A percentile compares a stretch with the other conserved stretches of the same genome.
Conservation (phyloP, 2,888 invertebrate genomes). For the Clistopyga incitator region DNA sequence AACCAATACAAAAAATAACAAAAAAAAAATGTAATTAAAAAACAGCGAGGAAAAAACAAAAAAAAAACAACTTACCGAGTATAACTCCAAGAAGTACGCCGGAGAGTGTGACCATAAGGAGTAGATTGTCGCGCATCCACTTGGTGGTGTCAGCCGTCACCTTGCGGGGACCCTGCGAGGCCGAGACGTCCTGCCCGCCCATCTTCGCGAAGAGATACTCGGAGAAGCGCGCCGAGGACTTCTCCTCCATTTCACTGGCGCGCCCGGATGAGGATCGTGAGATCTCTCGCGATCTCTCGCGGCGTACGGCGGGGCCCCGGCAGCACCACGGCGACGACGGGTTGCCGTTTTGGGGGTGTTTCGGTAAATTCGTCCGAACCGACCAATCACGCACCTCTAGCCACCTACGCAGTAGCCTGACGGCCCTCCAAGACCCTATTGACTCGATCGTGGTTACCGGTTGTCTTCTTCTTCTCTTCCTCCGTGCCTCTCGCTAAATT, state of each 20-base stretch:
- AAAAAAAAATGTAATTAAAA: too few relatives aligned
- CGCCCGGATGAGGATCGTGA: conserved; percentile 74
- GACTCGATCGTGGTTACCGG: conserved; percentile 80
- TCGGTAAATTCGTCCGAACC: conserved; percentile 82
- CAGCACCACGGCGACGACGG: conserved; percentile 83
- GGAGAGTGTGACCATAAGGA: conserved; percentile 91
- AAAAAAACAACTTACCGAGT: conserved; percentile 87
- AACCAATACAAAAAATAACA: too few relatives aligned
- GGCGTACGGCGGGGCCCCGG: conserved; percentile 83
- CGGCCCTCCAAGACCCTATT: conserved; percentile 78
- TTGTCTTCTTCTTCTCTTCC: conserved; percentile 44
- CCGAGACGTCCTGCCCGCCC: conserved; percentile 86
- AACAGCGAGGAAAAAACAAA: too few relatives aligned
- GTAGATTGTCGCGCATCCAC: conserved; percentile 91
- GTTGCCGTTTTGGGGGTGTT: conserved; percentile 84
- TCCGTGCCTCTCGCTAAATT: conserved; percentile 1
- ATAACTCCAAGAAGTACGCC: conserved; percentile 92
- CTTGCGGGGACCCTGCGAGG: conserved; percentile 87
- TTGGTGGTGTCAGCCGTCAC: conserved; percentile 87
- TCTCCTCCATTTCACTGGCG: conserved; percentile 83
- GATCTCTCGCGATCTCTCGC: conserved; percentile 81
- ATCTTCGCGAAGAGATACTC: conserved; percentile 93
- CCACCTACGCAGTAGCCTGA: conserved; percentile 78
- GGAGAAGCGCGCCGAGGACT: conserved; percentile 87
- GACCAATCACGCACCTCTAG: conserved; percentile 79